Evolutionary conservation across 1,140 invertebrate species (phyloP).

Genomic region (Bombus confusus): DNA sequence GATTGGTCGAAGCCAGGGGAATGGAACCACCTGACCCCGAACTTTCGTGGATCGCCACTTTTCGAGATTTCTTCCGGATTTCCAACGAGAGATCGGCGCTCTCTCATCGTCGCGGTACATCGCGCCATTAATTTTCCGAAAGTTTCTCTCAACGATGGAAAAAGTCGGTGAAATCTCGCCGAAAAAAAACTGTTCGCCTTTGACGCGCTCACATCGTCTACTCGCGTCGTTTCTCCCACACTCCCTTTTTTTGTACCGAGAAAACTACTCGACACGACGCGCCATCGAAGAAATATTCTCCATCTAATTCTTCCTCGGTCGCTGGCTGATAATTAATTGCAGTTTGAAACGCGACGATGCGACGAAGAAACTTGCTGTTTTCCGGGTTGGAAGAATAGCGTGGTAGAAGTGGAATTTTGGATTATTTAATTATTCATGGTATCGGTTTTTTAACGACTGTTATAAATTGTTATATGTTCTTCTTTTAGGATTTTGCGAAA

Average conservation of each 20-base stretch:
- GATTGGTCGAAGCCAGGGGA: background rate
- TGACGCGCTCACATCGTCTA: background rate
- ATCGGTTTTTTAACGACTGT: background rate
- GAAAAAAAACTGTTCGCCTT: slow-evolving; percentile 3
- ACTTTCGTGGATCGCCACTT: slow-evolving; percentile 21
- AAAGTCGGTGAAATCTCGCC: slow-evolving; percentile 30
- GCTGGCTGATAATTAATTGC: background rate
- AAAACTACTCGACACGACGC: background rate
- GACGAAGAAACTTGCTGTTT: background rate
- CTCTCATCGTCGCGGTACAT: slow-evolving; percentile 30
- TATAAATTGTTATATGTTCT: no score
- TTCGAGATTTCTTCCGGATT: slow-evolving; percentile 43
- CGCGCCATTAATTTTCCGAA: slow-evolving; percentile 45
- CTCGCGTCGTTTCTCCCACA: background rate
- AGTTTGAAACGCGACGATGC: background rate
- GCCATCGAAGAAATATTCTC: slow-evolving; percentile 1
- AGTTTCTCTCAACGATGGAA: slow-evolving; percentile 27
- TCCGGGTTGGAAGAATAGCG: background rate
- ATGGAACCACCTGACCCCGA: slow-evolving; percentile 13
- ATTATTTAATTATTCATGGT: background rate
- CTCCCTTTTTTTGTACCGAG: background rate
- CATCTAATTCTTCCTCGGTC: background rate
- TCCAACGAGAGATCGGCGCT: slow-evolving; percentile 28
- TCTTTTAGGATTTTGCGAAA: no score
- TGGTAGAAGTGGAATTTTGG: background rate